Conservation (phyloP, 2,888 invertebrate species). For the Lithophane socia region DNA sequence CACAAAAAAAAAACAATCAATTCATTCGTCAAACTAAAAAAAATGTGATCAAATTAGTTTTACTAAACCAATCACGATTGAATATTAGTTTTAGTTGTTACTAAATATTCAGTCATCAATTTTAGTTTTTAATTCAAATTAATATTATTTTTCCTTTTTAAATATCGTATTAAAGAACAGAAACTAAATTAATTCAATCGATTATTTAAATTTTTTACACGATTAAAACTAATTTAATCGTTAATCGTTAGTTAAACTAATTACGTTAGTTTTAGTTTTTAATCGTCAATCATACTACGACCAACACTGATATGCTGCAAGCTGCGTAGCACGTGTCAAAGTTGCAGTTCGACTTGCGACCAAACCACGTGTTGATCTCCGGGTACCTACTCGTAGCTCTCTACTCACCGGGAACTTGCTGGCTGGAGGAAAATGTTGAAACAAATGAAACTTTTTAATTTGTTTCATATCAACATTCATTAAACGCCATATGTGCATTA, state of each 20-base stretch:
- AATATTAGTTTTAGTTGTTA: neutral
- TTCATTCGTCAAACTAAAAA: too few relatives aligned
- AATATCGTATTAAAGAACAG: neutral
- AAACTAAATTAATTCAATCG: too few relatives aligned
- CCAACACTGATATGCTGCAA: too few relatives aligned
- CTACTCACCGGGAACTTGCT: too few relatives aligned
- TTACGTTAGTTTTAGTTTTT: too few relatives aligned
- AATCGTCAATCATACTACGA: too few relatives aligned
- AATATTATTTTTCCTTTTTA: neutral
- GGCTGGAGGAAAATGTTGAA: neutral
- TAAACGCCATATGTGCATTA: too few relatives aligned
- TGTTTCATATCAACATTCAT: neutral
- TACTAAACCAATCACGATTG: neutral
- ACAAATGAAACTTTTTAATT: neutral
- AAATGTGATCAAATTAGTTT: neutral
- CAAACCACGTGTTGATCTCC: conserved; percentile 3
- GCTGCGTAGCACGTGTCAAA: neutral
- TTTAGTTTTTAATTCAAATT: neutral
- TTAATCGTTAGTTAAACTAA: too few relatives aligned
- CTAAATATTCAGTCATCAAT: neutral
- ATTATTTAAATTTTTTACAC: too few relatives aligned
- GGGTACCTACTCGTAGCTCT: too few relatives aligned
- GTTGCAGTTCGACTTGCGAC: neutral
- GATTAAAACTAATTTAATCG: too few relatives aligned
- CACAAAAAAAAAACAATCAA: neutral